phyloP scores from a whole-genome alignment of 2,797 vertebrate genomes.

The Scomberomorus guttatus region DNA sequence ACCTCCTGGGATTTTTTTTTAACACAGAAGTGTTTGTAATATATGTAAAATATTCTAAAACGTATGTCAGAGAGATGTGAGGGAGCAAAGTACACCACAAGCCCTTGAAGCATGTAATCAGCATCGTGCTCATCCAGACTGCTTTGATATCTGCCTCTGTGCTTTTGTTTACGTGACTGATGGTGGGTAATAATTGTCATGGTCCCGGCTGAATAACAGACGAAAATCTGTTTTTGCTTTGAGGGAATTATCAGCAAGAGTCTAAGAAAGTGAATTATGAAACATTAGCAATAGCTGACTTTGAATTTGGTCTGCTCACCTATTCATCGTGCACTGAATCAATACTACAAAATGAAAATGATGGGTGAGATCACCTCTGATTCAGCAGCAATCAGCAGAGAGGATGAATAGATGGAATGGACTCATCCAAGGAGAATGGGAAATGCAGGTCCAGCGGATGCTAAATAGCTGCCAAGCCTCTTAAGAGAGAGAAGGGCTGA shows the following conservation, averaged over 20 bases:
- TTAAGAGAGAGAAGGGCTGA: constrained; percentile 31
- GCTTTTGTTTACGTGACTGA: constrained; percentile 10
- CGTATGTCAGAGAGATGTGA: neutral
- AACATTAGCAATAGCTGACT: neutral
- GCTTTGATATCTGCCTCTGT: constrained; percentile 12
- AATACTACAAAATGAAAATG: constrained; percentile 30
- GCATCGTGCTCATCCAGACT: neutral
- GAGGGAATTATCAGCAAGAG: neutral
- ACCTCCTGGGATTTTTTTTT: neutral
- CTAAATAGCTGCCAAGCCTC: constrained; percentile 47
- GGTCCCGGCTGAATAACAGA: neutral
- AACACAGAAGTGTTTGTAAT: neutral
- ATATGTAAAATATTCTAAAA: neutral
- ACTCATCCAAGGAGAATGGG: constrained; percentile 19
- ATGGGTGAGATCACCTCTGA: constrained; percentile 26
- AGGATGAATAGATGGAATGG: constrained; percentile 38
- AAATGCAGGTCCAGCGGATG: constrained; percentile 47
- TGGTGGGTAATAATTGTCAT: neutral
- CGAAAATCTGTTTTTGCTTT: neutral
- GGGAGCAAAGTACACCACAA: neutral
- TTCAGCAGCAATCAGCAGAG: constrained; percentile 13
- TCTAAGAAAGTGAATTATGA: constrained; percentile 4
- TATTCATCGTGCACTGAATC: constrained; percentile 27
- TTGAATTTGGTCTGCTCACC: constrained; percentile 3
- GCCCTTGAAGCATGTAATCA: neutral